A percentile compares a stretch with the other conserved stretches of the same genome.
Evolutionary conservation across 2,113 vertebrate species (phyloP).

Genomic region (Centrocercus urophasianus): DNA sequence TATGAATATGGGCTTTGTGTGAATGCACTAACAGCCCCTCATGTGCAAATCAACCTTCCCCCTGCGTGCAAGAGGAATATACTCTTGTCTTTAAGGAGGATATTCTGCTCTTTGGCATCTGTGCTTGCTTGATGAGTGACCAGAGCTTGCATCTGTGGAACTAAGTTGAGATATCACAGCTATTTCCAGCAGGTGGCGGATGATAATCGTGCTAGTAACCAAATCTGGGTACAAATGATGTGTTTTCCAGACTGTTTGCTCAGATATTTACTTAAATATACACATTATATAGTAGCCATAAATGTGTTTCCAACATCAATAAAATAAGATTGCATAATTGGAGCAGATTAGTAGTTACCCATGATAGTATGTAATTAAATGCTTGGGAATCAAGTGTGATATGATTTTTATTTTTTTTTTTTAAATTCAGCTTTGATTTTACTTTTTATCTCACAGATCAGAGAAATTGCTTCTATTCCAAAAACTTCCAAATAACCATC

Average conservation of each 20-base stretch:
- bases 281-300: not conserved
- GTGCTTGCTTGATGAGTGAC: not conserved
- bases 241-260: conserved; percentile 28
- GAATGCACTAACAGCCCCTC: not conserved
- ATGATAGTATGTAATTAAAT: conserved; percentile 40
- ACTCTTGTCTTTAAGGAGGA: not conserved
- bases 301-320: conserved; percentile 27
- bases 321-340: conserved; percentile 17
- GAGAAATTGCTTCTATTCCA: conserved; percentile 29
- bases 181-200: conserved; percentile 70
- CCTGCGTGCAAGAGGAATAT: not conserved
- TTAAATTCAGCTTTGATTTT: not conserved
- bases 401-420: not conserved
- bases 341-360: not conserved
- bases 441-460: not conserved
- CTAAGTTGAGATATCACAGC: not conserved
- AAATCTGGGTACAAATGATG: conserved; percentile 28
- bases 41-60: not conserved
- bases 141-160: not conserved
- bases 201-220: conserved; percentile 7
- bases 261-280: conserved; percentile 35
- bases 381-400: not conserved
- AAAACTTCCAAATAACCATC: conserved; percentile 47
- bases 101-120: not conserved
- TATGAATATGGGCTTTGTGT: not conserved